Evolutionary conservation across 2,797 vertebrate genomes (phyloP).

Genomic region (Meriones psammophilus): DNA sequence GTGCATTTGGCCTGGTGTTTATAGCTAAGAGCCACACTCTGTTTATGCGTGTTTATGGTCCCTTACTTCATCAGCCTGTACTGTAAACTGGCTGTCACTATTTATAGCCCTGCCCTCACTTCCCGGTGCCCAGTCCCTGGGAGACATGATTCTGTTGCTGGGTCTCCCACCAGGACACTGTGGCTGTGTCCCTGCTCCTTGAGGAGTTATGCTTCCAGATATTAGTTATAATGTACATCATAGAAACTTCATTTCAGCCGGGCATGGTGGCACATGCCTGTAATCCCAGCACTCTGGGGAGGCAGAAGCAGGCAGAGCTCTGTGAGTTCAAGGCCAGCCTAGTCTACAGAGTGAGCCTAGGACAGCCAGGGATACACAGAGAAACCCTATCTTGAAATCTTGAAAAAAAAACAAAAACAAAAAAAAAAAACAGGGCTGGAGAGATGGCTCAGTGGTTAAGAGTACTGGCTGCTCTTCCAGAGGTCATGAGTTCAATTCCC

Average conservation of each 20-base stretch:
- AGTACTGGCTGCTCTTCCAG: too few relatives aligned
- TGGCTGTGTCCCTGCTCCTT: background rate
- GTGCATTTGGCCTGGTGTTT: background rate
- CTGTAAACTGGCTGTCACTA: constrained; percentile 55
- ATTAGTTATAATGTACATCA: background rate
- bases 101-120: constrained; percentile 33
- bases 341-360: too few relatives aligned
- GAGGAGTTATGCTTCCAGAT: background rate
- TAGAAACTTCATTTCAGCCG: background rate
- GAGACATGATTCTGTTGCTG: background rate
- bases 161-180: background rate
- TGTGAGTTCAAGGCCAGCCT: too few relatives aligned
- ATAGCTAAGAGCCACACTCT: background rate
- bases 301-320: too few relatives aligned
- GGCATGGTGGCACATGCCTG: too few relatives aligned
- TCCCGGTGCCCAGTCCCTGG: background rate
- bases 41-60: background rate
- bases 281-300: too few relatives aligned
- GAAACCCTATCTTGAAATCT: too few relatives aligned
- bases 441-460: too few relatives aligned
- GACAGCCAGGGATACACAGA: too few relatives aligned
- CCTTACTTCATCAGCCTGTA: background rate
- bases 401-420: too few relatives aligned
- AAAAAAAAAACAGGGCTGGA: too few relatives aligned
- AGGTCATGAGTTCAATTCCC: too few relatives aligned